Evolutionary conservation across 2,797 vertebrate genomes (phyloP).

Genomic region (Parotocinclus haroldoi): DNA sequence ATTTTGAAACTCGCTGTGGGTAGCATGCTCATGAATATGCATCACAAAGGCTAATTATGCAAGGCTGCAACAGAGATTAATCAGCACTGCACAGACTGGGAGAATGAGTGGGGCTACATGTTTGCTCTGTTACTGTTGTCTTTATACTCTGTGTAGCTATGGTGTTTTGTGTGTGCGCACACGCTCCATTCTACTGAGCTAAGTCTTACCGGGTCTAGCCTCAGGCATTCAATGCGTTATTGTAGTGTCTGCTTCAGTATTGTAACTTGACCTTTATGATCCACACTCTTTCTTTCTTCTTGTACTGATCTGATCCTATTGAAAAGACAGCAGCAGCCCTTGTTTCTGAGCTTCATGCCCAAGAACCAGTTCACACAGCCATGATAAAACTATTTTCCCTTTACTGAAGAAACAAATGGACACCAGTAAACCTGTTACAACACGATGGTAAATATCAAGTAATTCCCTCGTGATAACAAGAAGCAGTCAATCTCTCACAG

Average conservation of each 20-base stretch:
- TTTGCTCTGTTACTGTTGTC: not conserved
- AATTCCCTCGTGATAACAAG: no score
- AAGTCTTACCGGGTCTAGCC: slow-evolving; percentile 31
- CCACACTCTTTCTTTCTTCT: slow-evolving; percentile 4
- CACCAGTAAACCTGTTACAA: no score
- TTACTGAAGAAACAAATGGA: no score
- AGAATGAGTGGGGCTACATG: not conserved
- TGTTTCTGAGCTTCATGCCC: not conserved
- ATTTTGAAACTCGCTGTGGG: no score
- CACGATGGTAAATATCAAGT: no score
- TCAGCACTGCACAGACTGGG: no score
- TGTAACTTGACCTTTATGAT: slow-evolving; percentile 6
- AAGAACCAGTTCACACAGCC: no score
- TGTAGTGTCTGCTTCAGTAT: not conserved
- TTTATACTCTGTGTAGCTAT: slow-evolving; percentile 36
- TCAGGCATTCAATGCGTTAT: not conserved
- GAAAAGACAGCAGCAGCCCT: not conserved
- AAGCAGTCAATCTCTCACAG: no score
- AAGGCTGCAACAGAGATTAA: no score
- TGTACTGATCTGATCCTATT: not conserved
- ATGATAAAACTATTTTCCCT: no score
- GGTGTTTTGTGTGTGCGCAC: slow-evolving; percentile 9
- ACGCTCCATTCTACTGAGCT: not conserved
- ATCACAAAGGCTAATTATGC: no score
- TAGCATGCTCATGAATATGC: no score